Conservation (phyloP, 2,113 vertebrate species). For the Pantherophis guttatus region DNA sequence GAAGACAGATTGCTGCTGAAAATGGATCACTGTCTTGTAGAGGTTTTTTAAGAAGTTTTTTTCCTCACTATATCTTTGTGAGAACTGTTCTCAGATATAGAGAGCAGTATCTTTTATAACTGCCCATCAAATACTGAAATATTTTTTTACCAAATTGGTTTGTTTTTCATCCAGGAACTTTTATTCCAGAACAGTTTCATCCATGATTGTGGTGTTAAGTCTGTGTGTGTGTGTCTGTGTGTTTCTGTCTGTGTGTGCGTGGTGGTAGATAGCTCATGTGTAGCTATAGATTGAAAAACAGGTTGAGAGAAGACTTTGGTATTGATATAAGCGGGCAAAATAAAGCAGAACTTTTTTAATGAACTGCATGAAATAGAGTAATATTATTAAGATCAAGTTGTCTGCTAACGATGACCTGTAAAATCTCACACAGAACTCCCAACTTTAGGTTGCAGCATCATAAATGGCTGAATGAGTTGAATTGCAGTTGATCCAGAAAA, state of each 20-base stretch:
- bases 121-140: background rate
- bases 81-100: background rate
- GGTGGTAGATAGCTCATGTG: background rate
- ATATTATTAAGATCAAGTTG: background rate
- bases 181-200: background rate
- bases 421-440: background rate
- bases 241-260: no score
- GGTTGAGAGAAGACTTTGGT: background rate
- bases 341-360: background rate
- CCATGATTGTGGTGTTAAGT: background rate
- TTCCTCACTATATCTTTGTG: background rate
- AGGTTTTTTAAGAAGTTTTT: background rate
- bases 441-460: background rate
- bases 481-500: background rate
- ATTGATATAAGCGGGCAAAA: background rate
- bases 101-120: background rate
- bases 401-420: background rate
- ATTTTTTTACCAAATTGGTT: background rate
- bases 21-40: background rate
- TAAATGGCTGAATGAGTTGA: background rate
- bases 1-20: background rate
- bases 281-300: background rate
- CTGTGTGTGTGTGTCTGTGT: no score
- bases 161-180: background rate
- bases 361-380: background rate